Conservation (phyloP, 1,140 invertebrate species). For the Spodoptera frugiperda region DNA sequence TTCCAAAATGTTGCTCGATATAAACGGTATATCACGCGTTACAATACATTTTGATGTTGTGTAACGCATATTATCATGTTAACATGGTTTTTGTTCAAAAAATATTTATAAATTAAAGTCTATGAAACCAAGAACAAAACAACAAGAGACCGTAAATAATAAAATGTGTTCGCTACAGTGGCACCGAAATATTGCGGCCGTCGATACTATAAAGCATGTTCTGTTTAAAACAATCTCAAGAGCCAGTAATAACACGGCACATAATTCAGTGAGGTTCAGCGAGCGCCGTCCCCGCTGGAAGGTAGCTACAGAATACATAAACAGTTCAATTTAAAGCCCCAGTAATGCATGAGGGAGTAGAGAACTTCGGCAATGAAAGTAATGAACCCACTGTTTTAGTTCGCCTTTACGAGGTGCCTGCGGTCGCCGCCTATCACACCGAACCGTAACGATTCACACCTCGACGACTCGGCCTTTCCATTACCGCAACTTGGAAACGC, state of each 20-base stretch:
- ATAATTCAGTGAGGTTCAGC: conserved; percentile 47
- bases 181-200: not conserved
- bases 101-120: not conserved
- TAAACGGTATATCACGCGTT: not conserved
- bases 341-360: conserved; percentile 56
- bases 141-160: not conserved
- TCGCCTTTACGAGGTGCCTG: conserved; percentile 52
- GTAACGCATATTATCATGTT: no score
- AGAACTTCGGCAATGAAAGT: conserved; percentile 62
- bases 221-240: conserved; percentile 43
- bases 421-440: conserved; percentile 46
- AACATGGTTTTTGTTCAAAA: not conserved
- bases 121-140: not conserved
- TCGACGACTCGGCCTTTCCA: conserved; percentile 9
- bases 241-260: conserved; percentile 41
- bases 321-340: conserved; percentile 68
- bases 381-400: conserved; percentile 57
- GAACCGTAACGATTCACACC: conserved; percentile 32
- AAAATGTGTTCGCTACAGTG: not conserved
- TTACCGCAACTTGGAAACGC: conserved; percentile 32
- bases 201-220: conserved; percentile 16
- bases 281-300: conserved; percentile 51
- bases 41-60: no score
- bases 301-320: conserved; percentile 64
- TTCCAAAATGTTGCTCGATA: not conserved